Evolutionary conservation across 2,113 vertebrate genomes (phyloP).

Genomic region (Nerophis ophidion): DNA sequence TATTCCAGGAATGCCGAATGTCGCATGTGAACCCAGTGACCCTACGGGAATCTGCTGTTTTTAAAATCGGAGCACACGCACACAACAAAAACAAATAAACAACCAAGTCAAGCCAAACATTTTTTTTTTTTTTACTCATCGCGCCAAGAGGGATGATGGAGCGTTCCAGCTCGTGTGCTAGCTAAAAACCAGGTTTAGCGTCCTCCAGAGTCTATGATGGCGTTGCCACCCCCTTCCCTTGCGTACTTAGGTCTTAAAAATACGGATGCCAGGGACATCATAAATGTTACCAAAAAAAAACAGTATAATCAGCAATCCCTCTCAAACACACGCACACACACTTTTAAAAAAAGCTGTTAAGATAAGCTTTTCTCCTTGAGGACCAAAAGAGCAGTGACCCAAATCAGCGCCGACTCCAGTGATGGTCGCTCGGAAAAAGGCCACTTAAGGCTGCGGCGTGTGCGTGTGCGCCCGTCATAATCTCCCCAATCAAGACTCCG

Average conservation of each 20-base stretch:
- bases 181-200: slow-evolving; percentile 38
- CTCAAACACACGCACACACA: slow-evolving; percentile 5
- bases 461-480: slow-evolving; percentile 34
- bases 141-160: neutral
- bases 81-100: neutral
- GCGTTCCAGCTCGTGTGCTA: neutral
- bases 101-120: slow-evolving; percentile 46
- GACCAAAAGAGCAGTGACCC: slow-evolving; percentile 43
- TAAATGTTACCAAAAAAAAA: slow-evolving; percentile 16
- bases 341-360: slow-evolving; percentile 38
- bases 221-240: slow-evolving; percentile 50
- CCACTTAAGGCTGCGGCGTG: slow-evolving; percentile 39
- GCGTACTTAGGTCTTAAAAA: slow-evolving; percentile 49
- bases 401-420: slow-evolving; percentile 26
- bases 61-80: neutral
- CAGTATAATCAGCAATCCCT: slow-evolving; percentile 28
- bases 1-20: slow-evolving; percentile 23
- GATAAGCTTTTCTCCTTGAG: slow-evolving; percentile 43
- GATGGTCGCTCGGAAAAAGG: slow-evolving; percentile 20
- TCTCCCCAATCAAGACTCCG: slow-evolving; percentile 57
- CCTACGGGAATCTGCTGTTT: slow-evolving; percentile 17
- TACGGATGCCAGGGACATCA: slow-evolving; percentile 4
- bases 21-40: slow-evolving; percentile 13
- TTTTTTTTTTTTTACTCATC: slow-evolving; percentile 19
- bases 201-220: slow-evolving; percentile 49